phyloP scores from a whole-genome alignment of 2,113 vertebrate genomes.

The Amphiprion percula region DNA sequence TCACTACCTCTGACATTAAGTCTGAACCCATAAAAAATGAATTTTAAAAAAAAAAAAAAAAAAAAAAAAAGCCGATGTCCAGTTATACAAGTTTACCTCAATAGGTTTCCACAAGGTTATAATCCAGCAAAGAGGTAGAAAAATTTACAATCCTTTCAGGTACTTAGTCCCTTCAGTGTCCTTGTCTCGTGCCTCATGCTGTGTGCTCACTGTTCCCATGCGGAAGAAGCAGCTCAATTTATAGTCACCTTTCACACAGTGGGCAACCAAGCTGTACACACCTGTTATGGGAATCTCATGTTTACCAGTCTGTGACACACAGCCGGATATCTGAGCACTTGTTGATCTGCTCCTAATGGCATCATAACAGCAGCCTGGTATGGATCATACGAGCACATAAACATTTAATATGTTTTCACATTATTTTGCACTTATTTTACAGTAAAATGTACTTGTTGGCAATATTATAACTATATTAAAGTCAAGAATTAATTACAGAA shows the following conservation, averaged over 20 bases:
- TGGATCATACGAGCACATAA: not conserved
- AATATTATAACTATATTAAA: not conserved
- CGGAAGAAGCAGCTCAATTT: slow-evolving; percentile 66
- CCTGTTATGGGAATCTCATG: slow-evolving; percentile 73
- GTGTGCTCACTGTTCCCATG: slow-evolving; percentile 16
- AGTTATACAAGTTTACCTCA: slow-evolving; percentile 48
- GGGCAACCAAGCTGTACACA: slow-evolving; percentile 25
- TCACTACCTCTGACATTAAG: too few species aligned
- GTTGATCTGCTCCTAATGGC: slow-evolving; percentile 63
- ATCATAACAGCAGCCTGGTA: not conserved
- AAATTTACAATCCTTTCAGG: slow-evolving; percentile 37
- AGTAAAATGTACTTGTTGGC: not conserved
- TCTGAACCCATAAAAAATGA: not conserved
- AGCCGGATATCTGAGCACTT: slow-evolving; percentile 70
- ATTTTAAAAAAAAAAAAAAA: too few species aligned
- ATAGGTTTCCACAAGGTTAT: slow-evolving; percentile 15
- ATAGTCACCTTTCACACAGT: slow-evolving; percentile 69
- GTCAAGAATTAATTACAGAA: not conserved
- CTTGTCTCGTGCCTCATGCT: slow-evolving; percentile 10
- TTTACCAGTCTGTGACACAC: slow-evolving; percentile 65
- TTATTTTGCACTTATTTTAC: not conserved
- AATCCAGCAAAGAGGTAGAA: slow-evolving; percentile 42
- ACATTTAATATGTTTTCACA: not conserved
- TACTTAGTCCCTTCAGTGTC: slow-evolving; percentile 31
- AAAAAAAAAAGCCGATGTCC: not conserved